phyloP scores from a whole-genome alignment of 2,113 vertebrate species.

The Tachuris rubrigastra region DNA sequence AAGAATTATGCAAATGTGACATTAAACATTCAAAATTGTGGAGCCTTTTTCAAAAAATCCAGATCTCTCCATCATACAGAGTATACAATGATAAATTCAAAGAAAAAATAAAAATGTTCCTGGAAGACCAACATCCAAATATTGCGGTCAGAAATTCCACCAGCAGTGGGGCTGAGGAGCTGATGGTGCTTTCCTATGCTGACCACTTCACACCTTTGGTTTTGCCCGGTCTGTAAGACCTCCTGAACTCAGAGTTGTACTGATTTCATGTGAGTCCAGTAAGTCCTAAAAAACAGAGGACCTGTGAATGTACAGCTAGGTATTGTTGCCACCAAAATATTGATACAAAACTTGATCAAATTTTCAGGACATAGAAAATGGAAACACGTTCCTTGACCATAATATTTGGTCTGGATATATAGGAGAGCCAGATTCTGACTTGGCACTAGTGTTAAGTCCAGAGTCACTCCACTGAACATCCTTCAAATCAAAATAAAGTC shows the following conservation, averaged over 20 bases:
- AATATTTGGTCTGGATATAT: not conserved
- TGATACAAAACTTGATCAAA: not conserved
- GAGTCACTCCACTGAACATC: not conserved
- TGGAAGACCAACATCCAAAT: not conserved
- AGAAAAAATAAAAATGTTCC: not conserved
- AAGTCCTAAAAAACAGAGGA: not conserved
- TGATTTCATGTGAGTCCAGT: not conserved
- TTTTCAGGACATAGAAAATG: not conserved
- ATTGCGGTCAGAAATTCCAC: not conserved
- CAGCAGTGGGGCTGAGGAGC: not conserved
- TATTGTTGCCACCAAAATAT: not conserved
- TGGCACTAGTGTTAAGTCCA: not conserved
- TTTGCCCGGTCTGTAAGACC: not conserved
- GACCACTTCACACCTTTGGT: not conserved
- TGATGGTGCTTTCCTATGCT: not conserved
- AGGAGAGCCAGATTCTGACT: not conserved
- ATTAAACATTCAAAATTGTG: slow-evolving; percentile 18
- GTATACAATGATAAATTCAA: not conserved
- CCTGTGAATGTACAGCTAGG: not conserved
- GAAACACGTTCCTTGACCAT: not conserved
- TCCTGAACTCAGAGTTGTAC: not conserved
- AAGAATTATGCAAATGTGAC: slow-evolving; percentile 33
- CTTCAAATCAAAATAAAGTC: not conserved
- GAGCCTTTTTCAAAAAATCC: not conserved
- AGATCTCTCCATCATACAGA: not conserved